These are phyloP conservation scores for Acropora yongei DNA, from an alignment of 64 coral and sea anemone species.

Conservation along the genomic window DNA sequence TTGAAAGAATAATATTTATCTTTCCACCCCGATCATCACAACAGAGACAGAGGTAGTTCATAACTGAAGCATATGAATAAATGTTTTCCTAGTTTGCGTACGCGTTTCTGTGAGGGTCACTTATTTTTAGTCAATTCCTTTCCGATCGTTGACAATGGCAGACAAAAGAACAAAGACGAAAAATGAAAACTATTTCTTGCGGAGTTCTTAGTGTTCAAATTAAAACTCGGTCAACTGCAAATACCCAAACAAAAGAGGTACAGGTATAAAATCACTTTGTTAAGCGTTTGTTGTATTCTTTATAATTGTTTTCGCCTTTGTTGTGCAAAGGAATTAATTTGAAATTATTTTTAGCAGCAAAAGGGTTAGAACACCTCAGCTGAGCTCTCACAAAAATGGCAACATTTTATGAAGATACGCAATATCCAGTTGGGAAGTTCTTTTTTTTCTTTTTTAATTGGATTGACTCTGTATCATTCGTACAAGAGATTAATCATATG, in stretches of 20 bases:
- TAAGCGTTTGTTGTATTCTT: conserved; percentile 11
- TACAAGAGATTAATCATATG: conserved; percentile 11
- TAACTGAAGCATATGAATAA: conserved; percentile 10
- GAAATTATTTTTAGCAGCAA: conserved; percentile 31
- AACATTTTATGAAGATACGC: background rate
- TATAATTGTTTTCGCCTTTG: conserved; percentile 23
- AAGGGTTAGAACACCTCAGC: background rate
- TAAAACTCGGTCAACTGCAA: conserved; percentile 57
- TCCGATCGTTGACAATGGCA: conserved; percentile 18
- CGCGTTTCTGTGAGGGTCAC: background rate
- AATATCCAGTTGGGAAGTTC: background rate
- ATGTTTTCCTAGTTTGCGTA: background rate
- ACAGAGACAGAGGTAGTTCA: background rate
- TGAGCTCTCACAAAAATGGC: background rate
- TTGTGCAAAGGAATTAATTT: background rate
- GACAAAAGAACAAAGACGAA: conserved; percentile 41
- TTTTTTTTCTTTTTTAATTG: background rate
- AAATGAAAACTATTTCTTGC: conserved; percentile 25
- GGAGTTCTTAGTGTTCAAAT: conserved; percentile 39
- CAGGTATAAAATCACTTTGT: conserved; percentile 16
- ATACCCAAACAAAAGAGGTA: conserved; percentile 12
- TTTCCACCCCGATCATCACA: conserved; percentile 43
- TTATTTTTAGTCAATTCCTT: conserved; percentile 40
- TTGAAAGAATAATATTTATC: conserved; percentile 34
- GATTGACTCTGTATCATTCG: conserved; percentile 19